These are phyloP conservation scores for Sphaeridia pumilis DNA, from an alignment of 2,888 invertebrate genomes.

Conservation along the genomic window DNA sequence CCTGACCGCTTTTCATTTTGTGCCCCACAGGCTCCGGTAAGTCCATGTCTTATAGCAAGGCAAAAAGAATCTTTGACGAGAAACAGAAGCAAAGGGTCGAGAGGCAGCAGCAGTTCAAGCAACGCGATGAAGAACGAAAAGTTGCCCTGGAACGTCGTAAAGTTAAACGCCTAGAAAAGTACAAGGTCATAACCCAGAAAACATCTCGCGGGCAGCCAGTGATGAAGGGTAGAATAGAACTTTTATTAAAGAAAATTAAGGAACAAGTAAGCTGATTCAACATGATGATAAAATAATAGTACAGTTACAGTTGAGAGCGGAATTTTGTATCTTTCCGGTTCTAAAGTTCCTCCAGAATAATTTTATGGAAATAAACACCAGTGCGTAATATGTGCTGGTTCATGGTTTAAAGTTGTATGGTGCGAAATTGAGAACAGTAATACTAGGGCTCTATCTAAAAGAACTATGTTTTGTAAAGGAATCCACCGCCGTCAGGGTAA, in stretches of 20 bases:
- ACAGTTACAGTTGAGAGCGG: too few species aligned
- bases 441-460: too few species aligned
- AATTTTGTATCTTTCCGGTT: too few species aligned
- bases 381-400: too few species aligned
- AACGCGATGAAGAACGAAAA: conserved; percentile 48
- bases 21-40: too few species aligned
- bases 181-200: conserved; percentile 58
- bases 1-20: too few species aligned
- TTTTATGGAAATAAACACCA: too few species aligned
- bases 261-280: neutral
- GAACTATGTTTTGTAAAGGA: too few species aligned
- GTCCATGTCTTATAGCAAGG: conserved; percentile 37
- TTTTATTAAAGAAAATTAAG: conserved; percentile 43
- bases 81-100: conserved; percentile 48
- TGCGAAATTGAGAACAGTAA: neutral
- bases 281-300: too few species aligned
- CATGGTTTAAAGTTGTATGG: neutral
- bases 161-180: conserved; percentile 16
- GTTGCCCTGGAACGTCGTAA: conserved; percentile 44
- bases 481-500: too few species aligned
- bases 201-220: conserved; percentile 73
- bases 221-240: conserved; percentile 67
- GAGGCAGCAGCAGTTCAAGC: conserved; percentile 44
- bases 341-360: too few species aligned
- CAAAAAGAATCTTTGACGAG: conserved; percentile 46